These are phyloP conservation scores for Halcyon chelicuti DNA, from an alignment of 2,797 vertebrate genomes.

Conservation along the genomic window DNA sequence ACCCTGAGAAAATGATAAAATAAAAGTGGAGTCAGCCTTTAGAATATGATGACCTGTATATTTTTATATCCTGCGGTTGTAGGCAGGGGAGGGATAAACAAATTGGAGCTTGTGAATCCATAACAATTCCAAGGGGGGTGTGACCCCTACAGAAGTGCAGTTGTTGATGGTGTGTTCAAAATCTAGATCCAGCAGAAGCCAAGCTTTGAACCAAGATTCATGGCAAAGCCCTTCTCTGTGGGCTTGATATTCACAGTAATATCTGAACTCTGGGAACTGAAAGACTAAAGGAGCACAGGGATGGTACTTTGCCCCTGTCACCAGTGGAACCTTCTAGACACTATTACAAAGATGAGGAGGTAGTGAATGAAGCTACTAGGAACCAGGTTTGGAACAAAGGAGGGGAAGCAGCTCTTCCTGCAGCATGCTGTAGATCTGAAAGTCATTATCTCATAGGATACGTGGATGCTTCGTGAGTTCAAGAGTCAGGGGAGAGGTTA, in stretches of 20 bases:
- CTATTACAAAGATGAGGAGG: not conserved
- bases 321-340: not conserved
- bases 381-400: not conserved
- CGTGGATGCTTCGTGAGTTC: not conserved
- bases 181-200: not conserved
- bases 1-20: not conserved
- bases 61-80: not conserved
- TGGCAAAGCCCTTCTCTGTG: too few relatives aligned
- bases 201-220: not conserved
- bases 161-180: not conserved
- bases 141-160: not conserved
- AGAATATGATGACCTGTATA: not conserved
- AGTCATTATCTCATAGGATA: not conserved
- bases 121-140: not conserved
- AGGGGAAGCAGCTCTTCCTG: not conserved
- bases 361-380: not conserved
- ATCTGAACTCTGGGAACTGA: not conserved
- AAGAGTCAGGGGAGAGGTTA: not conserved
- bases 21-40: not conserved
- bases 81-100: not conserved
- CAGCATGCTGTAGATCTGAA: not conserved
- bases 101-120: not conserved
- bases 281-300: not conserved
- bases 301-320: not conserved
- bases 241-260: not conserved